Conservation (phyloP, 2,888 invertebrate species). For the Hirtodrosophila confusa region DNA sequence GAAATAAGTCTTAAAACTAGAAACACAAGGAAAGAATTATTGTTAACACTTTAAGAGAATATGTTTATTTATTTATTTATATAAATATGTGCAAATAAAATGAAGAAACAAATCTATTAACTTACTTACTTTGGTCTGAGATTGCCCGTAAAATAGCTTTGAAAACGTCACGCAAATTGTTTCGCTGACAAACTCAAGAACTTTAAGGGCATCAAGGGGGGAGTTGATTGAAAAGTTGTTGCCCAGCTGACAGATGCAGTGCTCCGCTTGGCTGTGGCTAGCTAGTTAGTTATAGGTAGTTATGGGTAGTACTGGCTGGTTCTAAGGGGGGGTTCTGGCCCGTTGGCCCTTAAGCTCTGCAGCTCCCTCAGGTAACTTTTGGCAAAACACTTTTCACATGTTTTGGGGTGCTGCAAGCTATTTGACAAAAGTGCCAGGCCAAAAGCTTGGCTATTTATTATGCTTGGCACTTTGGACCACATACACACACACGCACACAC, state of each 20-base stretch:
- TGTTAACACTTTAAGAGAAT: too few relatives aligned
- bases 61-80: too few relatives aligned
- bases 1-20: too few relatives aligned
- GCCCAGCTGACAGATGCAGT: conserved; percentile 32
- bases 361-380: conserved; percentile 52
- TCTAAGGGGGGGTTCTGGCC: conserved; percentile 8
- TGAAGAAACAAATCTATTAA: conserved; percentile 4
- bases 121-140: conserved; percentile 7
- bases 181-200: conserved; percentile 38
- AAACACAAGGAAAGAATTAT: too few relatives aligned
- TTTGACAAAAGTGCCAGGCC: conserved; percentile 74
- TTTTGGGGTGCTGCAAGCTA: conserved; percentile 55
- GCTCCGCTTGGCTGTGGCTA: background rate
- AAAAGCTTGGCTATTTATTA: conserved; percentile 75
- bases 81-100: background rate
- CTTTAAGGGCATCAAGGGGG: conserved; percentile 26
- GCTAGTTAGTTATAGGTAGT: background rate
- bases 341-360: conserved; percentile 26
- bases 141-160: conserved; percentile 37
- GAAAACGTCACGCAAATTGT: conserved; percentile 41
- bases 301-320: background rate
- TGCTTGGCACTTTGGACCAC: conserved; percentile 51
- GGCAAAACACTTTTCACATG: conserved; percentile 65
- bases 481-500: conserved; percentile 25
- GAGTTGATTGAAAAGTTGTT: conserved; percentile 69